A percentile compares a stretch with the other conserved stretches of the same genome.
These are phyloP conservation scores for Plebejus argus DNA, from an alignment of 2,888 invertebrate genomes.

Conservation along the genomic window DNA sequence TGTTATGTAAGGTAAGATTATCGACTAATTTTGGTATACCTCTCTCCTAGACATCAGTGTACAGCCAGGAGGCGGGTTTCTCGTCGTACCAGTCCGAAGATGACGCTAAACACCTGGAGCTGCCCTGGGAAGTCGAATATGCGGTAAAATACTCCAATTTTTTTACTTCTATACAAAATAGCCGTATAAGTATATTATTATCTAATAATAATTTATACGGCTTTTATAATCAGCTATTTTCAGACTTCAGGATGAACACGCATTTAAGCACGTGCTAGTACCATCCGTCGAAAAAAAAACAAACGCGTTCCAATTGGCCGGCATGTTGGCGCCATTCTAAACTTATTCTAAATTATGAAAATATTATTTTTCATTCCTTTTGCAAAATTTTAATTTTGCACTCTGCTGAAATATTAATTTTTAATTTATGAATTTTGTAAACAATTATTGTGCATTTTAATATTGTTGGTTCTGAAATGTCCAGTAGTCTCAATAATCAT, in stretches of 20 bases:
- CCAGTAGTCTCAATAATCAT: too few species aligned
- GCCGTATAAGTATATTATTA: too few species aligned
- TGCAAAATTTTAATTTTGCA: too few species aligned
- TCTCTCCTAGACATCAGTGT: constrained; percentile 53
- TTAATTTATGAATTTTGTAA: too few species aligned
- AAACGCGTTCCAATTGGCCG: neutral
- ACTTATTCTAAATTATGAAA: too few species aligned
- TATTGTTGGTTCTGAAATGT: too few species aligned
- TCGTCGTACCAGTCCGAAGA: constrained; percentile 51
- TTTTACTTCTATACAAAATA: neutral
- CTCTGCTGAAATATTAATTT: too few species aligned
- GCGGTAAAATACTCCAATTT: constrained; percentile 48
- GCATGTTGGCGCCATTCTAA: too few species aligned
- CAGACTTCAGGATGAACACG: neutral
- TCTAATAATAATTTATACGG: neutral
- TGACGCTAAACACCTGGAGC: constrained; percentile 53
- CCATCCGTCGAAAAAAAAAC: neutral
- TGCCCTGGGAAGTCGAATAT: constrained; percentile 69
- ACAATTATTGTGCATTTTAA: too few species aligned
- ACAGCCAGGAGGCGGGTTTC: constrained; percentile 49
- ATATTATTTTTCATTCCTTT: too few species aligned
- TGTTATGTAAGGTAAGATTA: too few species aligned
- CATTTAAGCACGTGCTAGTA: neutral
- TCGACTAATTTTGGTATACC: neutral
- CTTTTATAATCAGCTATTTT: neutral